Evolutionary conservation across 2,113 vertebrate species (phyloP), one percentile per base, ranked within the genome.

Genomic region (Elachura formosa): DNA sequence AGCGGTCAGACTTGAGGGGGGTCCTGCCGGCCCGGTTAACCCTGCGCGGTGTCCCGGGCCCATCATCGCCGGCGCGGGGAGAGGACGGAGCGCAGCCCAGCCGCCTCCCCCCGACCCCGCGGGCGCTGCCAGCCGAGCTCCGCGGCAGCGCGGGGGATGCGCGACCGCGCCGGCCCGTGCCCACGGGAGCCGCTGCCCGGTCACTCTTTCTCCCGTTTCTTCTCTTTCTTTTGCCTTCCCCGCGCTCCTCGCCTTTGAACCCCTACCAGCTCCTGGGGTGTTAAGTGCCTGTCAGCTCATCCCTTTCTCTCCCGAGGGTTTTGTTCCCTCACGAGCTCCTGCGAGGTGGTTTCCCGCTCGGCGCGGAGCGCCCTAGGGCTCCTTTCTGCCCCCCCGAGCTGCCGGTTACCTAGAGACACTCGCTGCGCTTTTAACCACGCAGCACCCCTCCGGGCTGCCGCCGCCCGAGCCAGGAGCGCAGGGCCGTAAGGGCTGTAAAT

Each of bases 401-500:
- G 45, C 81, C 64, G 90, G 97, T 98, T 97, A 97, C 97, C 97
- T 98, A 97, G 97, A 97, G 95, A 96, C 97, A 97, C 97, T 90
- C 93, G 92, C 78, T 18, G 97, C 81, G 93, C 97, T 95, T 91
- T 95, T 80, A 98, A 97, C 97, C 97, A 97, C 28, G 97, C 97
- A 95, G 40, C 36, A 82, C 90, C 89, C 89, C 94, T 92, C 93
- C 81, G 28, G 95, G 84, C 97, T 48, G 94, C 97, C 83, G 96
- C 97, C 93, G 95, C 90, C 76, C 76, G 87, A 96, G 95, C 97
- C 92, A 34, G 91, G 94, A 95, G 96, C 94, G 80, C 84, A 97
- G 98, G 98, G 98, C 97, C 98, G 96, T 92, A 96, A 98, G 97
- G 98, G 98, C 98, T 98, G 98, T 99, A 99, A 99, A 99, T 98